These are phyloP conservation scores for Mus minutoides DNA, from an alignment of 2,797 vertebrate species.

Conservation along the genomic window DNA sequence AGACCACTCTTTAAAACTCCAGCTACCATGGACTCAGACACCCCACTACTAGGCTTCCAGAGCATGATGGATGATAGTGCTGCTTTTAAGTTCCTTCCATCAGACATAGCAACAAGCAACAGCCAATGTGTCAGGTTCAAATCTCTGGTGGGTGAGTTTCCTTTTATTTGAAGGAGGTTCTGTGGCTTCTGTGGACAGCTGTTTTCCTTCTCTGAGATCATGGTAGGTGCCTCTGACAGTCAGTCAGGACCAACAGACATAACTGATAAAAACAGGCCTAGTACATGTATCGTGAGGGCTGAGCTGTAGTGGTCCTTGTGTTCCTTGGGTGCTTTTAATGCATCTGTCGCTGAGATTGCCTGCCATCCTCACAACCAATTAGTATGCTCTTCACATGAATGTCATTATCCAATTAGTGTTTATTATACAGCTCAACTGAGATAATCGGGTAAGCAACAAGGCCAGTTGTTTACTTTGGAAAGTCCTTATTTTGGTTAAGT, in stretches of 20 bases:
- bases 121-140: neutral
- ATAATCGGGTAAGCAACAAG: neutral
- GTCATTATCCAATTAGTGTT: neutral
- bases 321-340: neutral
- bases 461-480: neutral
- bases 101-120: neutral
- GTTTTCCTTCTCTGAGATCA: constrained; percentile 1
- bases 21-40: too few relatives aligned
- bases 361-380: neutral
- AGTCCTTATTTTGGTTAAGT: neutral
- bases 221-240: neutral
- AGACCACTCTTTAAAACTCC: neutral
- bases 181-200: neutral
- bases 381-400: neutral
- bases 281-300: neutral
- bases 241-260: neutral
- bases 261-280: neutral
- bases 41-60: neutral
- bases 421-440: neutral
- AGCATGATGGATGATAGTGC: neutral
- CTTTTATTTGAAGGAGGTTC: neutral
- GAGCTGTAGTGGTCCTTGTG: neutral
- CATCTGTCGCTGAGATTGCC: neutral
- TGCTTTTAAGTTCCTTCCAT: neutral
- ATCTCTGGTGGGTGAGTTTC: neutral